Conservation (phyloP, 1,140 invertebrate species). For the Lysiphlebus fabarum region DNA sequence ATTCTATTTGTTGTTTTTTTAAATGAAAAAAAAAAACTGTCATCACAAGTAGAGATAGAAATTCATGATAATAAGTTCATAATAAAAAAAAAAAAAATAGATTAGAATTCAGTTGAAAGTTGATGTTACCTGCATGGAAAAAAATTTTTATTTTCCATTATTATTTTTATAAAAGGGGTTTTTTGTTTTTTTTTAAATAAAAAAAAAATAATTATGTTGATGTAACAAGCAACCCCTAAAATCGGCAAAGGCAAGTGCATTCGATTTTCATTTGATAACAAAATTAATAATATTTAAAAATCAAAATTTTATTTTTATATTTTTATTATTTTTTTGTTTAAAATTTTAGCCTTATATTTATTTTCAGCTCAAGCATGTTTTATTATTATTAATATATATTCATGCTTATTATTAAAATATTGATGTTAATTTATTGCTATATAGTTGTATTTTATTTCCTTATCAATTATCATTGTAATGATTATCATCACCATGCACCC, state of each 20-base stretch:
- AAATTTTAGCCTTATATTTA: too few species aligned
- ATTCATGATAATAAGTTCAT: constrained; percentile 2
- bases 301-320: not conserved
- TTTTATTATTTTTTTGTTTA: not conserved
- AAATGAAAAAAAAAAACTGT: not conserved
- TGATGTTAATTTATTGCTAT: too few species aligned
- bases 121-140: not conserved
- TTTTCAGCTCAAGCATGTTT: too few species aligned
- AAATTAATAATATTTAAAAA: not conserved
- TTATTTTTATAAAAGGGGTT: not conserved
- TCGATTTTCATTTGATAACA: constrained; percentile 25
- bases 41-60: constrained; percentile 12
- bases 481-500: too few species aligned
- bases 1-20: too few species aligned
- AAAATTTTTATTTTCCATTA: constrained; percentile 3
- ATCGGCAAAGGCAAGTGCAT: constrained; percentile 54
- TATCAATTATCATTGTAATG: too few species aligned
- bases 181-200: too few species aligned
- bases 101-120: not conserved
- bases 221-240: constrained; percentile 50
- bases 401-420: not conserved
- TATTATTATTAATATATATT: too few species aligned
- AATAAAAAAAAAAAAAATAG: constrained; percentile 3
- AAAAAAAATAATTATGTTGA: constrained; percentile 12
- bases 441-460: too few species aligned